Conservation (phyloP, 2,888 invertebrate genomes). For the Diadromus collaris region DNA sequence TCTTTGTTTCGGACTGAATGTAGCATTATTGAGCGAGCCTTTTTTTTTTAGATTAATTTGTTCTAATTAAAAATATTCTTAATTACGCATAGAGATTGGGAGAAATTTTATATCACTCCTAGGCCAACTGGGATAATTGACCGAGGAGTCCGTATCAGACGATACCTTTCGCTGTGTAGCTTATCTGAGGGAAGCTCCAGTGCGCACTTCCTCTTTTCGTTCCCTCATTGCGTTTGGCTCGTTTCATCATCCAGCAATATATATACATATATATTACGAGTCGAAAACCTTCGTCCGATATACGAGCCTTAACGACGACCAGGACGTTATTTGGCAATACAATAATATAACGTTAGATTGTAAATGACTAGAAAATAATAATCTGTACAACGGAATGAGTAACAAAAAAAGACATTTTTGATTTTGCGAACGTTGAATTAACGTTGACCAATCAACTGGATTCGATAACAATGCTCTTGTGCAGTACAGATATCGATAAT, state of each 20-base stretch:
- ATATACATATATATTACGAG: slow-evolving; percentile 7
- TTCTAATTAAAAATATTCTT: slow-evolving; percentile 7
- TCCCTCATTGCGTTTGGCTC: slow-evolving; percentile 8
- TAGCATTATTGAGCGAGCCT: slow-evolving; percentile 41
- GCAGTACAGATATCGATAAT: slow-evolving; percentile 12
- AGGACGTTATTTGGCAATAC: slow-evolving; percentile 50
- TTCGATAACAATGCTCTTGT: slow-evolving; percentile 23
- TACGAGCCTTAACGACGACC: slow-evolving; percentile 38
- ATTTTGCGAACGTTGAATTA: slow-evolving; percentile 3
- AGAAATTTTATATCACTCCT: slow-evolving; percentile 23
- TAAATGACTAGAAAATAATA: slow-evolving; percentile 61
- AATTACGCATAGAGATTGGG: slow-evolving; percentile 8
- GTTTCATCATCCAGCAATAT: not conserved
- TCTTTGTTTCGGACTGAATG: slow-evolving; percentile 14
- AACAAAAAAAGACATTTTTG: not conserved
- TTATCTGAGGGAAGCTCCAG: not conserved
- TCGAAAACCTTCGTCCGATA: slow-evolving; percentile 11
- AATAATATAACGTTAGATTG: slow-evolving; percentile 47
- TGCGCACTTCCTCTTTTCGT: not conserved
- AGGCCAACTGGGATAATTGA: slow-evolving; percentile 42
- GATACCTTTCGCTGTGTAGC: slow-evolving; percentile 9
- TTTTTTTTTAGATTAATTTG: slow-evolving; percentile 21
- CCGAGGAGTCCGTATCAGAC: slow-evolving; percentile 20
- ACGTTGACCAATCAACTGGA: slow-evolving; percentile 19
- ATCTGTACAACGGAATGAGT: slow-evolving; percentile 55